A percentile compares a stretch with the other conserved stretches of the same genome.
Conservation (phyloP, 2,888 invertebrate species). For the Philaethria dido region DNA sequence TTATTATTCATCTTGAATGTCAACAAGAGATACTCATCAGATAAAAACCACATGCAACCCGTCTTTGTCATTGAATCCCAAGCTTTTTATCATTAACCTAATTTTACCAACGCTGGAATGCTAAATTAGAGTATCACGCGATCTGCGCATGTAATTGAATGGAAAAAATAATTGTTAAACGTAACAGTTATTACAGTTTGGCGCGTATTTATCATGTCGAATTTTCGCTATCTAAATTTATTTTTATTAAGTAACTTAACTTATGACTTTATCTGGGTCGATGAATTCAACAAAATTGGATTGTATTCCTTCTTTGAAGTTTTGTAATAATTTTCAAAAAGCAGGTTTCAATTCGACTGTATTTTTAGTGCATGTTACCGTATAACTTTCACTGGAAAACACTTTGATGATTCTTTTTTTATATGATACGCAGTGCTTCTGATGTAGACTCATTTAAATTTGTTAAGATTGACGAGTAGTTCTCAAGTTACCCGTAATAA, state of each 20-base stretch:
- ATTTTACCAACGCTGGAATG: constrained; percentile 31
- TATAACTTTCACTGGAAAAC: no score
- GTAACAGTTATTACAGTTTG: constrained; percentile 37
- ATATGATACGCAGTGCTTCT: no score
- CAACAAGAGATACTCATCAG: constrained; percentile 1
- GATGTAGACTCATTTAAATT: no score
- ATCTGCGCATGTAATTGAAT: constrained; percentile 39
- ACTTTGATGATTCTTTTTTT: no score
- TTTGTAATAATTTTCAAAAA: no score
- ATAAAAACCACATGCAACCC: constrained; percentile 7
- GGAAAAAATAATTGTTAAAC: constrained; percentile 40
- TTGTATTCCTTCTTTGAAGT: no score
- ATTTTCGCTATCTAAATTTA: constrained; percentile 7
- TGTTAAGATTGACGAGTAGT: no score
- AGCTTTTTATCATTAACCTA: constrained; percentile 38
- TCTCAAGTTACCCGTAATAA: no score
- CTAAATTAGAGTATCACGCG: constrained; percentile 34
- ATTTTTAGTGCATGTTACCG: no score
- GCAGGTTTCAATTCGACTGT: no score
- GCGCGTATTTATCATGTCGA: constrained; percentile 28
- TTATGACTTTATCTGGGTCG: not conserved
- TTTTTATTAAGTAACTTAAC: not conserved
- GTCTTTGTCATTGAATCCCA: constrained; percentile 22
- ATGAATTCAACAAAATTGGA: no score
- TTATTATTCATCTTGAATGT: not conserved